Evolutionary conservation across 2,113 vertebrate genomes (phyloP).

Genomic region (Tinamus guttatus): DNA sequence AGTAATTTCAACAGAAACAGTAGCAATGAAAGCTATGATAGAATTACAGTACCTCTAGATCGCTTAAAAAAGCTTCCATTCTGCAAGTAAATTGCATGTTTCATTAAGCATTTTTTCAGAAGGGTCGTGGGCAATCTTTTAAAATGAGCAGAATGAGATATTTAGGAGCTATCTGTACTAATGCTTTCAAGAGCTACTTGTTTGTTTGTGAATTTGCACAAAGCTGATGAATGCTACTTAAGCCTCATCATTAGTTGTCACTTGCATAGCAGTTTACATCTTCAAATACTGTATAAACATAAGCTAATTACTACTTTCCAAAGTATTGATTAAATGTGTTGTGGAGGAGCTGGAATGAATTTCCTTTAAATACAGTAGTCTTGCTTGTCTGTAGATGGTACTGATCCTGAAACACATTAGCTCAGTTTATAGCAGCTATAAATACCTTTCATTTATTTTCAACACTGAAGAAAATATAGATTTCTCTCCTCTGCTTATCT

Average conservation of each 20-base stretch:
- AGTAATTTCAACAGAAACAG: conserved; percentile 30
- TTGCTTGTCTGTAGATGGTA: background rate
- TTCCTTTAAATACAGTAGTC: background rate
- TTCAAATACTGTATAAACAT: conserved; percentile 52
- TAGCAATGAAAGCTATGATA: conserved; percentile 12
- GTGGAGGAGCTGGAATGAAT: background rate
- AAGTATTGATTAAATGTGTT: conserved; percentile 17
- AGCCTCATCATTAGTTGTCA: conserved; percentile 21
- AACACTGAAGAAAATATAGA: background rate
- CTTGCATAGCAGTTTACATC: conserved; percentile 1
- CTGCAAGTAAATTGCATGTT: conserved; percentile 33
- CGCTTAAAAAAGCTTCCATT: conserved; percentile 46
- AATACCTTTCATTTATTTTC: background rate
- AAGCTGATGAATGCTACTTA: conserved; percentile 38
- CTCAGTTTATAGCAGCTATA: background rate
- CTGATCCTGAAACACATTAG: background rate
- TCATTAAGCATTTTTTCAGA: background rate
- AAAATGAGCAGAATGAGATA: conserved; percentile 35
- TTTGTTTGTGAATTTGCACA: conserved; percentile 52
- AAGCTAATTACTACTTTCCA: conserved; percentile 39
- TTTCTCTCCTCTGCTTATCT: background rate
- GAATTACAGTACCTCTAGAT: background rate
- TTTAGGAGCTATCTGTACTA: conserved; percentile 1
- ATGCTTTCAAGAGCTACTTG: conserved; percentile 38
- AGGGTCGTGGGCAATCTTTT: conserved; percentile 9